phyloP scores from a whole-genome alignment of 2,888 invertebrate species.

The Myopa testacea region DNA sequence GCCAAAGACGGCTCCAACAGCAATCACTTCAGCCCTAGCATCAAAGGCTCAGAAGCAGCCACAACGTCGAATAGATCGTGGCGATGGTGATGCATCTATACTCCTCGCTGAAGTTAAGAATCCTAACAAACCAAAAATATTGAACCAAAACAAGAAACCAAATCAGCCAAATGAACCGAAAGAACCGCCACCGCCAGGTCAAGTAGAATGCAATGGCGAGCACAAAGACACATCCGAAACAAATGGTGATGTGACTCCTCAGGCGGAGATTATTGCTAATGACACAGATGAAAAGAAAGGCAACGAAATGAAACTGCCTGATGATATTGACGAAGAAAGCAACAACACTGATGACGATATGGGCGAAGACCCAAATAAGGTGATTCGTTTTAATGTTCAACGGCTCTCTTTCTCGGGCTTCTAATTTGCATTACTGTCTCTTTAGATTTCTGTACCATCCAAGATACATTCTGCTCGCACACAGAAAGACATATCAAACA shows the following conservation, averaged over 20 bases:
- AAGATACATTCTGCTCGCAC: conserved; percentile 48
- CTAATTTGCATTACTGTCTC: conserved; percentile 23
- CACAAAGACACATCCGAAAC: neutral
- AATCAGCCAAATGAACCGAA: neutral
- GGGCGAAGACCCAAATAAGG: conserved; percentile 7
- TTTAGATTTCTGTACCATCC: conserved; percentile 45
- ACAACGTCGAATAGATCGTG: conserved; percentile 48
- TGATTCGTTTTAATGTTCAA: neutral
- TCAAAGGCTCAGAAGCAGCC: neutral
- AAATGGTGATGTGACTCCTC: conserved; percentile 18
- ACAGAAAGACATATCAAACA: conserved; percentile 58
- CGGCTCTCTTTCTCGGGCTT: neutral
- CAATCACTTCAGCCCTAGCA: neutral
- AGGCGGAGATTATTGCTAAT: conserved; percentile 20
- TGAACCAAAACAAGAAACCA: too few species aligned
- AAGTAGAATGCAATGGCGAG: conserved; percentile 15
- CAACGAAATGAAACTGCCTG: conserved; percentile 28
- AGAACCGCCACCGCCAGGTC: neutral
- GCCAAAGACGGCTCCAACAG: neutral
- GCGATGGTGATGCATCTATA: conserved; percentile 48
- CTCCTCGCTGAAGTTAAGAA: neutral
- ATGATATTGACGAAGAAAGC: conserved; percentile 20
- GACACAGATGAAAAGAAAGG: conserved; percentile 39
- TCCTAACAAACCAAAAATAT: neutral
- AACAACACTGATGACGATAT: conserved; percentile 35